Evolutionary conservation across 35 echinoderm and acorn worm species (phyloP), one percentile per base, ranked within the genome.

Genomic region (Heliocidaris erythrogramma): DNA sequence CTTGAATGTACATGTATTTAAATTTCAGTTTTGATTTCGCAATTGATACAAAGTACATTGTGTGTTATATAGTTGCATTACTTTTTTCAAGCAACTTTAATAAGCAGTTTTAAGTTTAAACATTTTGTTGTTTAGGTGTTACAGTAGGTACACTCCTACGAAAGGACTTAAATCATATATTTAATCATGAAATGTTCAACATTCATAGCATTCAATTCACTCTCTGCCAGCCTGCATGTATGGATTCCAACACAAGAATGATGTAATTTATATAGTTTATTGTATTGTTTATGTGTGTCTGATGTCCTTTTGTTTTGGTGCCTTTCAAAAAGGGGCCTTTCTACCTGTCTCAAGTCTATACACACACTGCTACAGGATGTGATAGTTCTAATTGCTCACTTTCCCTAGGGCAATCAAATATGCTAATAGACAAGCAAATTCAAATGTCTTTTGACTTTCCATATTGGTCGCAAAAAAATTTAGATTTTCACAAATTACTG

Each of bases 281-380:
- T 56, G 52, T 78, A n/a, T 78, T 71, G 21, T 78, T 78, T 27
- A 27, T 27, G 21, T 78, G 65, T 78, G 7, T 78, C 27, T 27
- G 13, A 10, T 56, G 10, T 56, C 52, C 52, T 56, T 56, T 56
- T 56, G 10, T 78, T 78, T 78, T 78, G 21, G 65, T 78, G 65
- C 65, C 65, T 78, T 78, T 78, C 65, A 78, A 78, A 78, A 78
- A 78, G 65, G 65, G 65, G 65, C 65, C 65, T 78, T 78, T 27
- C 65, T 78, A 18, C 65, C 65, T 78, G 18, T 78, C 65, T 27
- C n/a, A 27, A 56, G 27, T 78, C 21, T 78, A 3, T 42, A 42
- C 3, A 42, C 35, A 42, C 35, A 42, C 35, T 42, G 35, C 35
- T 42, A 42, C 35, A 42, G 35, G 35, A 42, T 42, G 35, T 42